Evolutionary conservation across 2,113 vertebrate species (phyloP), one percentile per base, ranked within the genome.

Genomic region (Oenanthe oenanthe): DNA sequence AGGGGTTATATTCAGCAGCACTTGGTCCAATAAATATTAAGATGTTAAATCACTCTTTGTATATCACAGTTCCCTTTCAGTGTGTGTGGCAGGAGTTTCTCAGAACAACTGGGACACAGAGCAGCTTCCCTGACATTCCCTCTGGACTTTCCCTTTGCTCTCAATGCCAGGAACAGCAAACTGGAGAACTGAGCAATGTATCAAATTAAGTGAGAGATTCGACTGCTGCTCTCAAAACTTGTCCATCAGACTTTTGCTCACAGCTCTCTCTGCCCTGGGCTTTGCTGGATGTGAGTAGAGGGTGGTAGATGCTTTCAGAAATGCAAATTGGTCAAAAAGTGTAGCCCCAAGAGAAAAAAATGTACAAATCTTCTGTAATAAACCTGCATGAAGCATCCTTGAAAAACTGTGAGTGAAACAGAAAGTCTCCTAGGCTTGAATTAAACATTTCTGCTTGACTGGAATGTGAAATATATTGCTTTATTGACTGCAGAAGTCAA

Each of bases 41-140:
- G 68, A 80, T 74, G 85, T 66, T 74, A 42, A 86, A 96, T 93
- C 79, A 93, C 20, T 80, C 79, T 83, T 84, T 53, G 63, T 74
- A 13, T 34, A 77, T 90, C 86, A 74, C 32, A 80, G 63, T 28
- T 83, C 18, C 48, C 68, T 88, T 86, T 57, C 63, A 67, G 75
- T 57, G 28, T 38, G 45, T 57, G 43, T 72, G 60, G 28, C 72
- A 67, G 53, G 74, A 88, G 42, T 15, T 85, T 54, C 71, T 67
- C 78, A 32, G 63, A 63, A 75, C 74, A 62, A 0, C 38, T 43
- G 71, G 91, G 38, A 81, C 75, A 38, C 9, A 43, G 28, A 13
- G 28, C 56, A 61, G 29, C 56, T 72, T 63, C 68, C 57, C 31
- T 19, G 43, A 7, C 20, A 48, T 32, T 45, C 32, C 47, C 22